These are phyloP conservation scores for Vesta saturnalis DNA, from an alignment of 2,888 invertebrate species.

Conservation along the genomic window DNA sequence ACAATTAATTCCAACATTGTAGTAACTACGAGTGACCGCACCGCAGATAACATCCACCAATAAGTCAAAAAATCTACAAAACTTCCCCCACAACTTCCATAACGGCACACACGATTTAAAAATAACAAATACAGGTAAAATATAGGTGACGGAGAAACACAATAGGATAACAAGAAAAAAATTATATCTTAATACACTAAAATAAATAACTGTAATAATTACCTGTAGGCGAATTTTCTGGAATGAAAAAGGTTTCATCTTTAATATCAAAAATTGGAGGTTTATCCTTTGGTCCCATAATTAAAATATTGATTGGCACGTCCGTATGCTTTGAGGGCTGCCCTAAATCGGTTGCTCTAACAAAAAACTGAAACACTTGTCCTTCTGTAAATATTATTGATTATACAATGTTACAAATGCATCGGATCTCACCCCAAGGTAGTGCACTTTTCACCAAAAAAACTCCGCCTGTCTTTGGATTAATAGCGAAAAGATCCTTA, in stretches of 20 bases:
- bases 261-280: conserved; percentile 81
- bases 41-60: too few species aligned
- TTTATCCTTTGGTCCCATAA: conserved; percentile 75
- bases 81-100: too few species aligned
- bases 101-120: too few species aligned
- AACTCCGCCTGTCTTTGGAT: conserved; percentile 78
- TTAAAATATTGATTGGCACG: conserved; percentile 82
- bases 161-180: too few species aligned
- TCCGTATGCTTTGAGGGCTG: conserved; percentile 79
- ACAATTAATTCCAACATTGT: too few species aligned
- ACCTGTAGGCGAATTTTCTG: conserved; percentile 78
- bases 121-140: too few species aligned
- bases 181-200: neutral
- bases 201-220: conserved; percentile 35
- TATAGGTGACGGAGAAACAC: too few species aligned
- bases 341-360: conserved; percentile 87
- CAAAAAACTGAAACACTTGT: conserved; percentile 87
- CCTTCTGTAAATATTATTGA: conserved; percentile 67
- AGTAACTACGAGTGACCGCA: too few species aligned
- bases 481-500: conserved; percentile 77
- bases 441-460: conserved; percentile 71
- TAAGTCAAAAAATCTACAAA: too few species aligned
- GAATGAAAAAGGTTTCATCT: conserved; percentile 80
- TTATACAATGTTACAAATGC: neutral
- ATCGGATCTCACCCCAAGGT: conserved; percentile 59